Conservation (phyloP, 2,888 invertebrate species). For the Cosmia trapezina region DNA sequence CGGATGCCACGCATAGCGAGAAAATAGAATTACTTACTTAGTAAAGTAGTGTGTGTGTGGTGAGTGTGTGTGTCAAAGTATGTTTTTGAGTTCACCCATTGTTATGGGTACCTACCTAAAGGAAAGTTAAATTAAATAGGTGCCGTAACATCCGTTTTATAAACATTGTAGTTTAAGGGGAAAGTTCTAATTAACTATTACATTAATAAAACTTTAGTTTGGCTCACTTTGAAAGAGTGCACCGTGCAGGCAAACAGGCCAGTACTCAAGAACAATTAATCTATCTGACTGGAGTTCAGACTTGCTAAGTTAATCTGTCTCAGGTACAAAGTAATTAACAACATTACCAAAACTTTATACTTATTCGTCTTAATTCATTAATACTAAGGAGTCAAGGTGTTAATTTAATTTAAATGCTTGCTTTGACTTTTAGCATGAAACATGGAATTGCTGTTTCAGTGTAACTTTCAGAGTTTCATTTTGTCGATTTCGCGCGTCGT, state of each 20-base stretch:
- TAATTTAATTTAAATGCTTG: constrained; percentile 1
- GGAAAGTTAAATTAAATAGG: neutral
- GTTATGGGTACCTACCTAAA: neutral
- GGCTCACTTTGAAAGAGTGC: neutral
- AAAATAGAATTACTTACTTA: neutral
- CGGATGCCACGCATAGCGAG: neutral
- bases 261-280: constrained; percentile 9
- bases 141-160: neutral
- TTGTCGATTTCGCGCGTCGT: constrained; percentile 5
- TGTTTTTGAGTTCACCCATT: neutral
- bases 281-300: neutral
- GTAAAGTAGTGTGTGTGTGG: neutral
- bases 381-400: neutral
- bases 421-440: neutral
- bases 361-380: neutral
- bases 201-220: neutral
- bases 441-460: neutral
- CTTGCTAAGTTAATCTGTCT: constrained; percentile 14
- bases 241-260: neutral
- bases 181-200: neutral
- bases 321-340: constrained; percentile 15
- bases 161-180: neutral
- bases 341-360: constrained; percentile 9
- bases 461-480: neutral
- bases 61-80: neutral